Evolutionary conservation across 2,797 vertebrate genomes (phyloP), one percentile per base, ranked within the genome.

Genomic region (Arnoldichthys spilopterus): DNA sequence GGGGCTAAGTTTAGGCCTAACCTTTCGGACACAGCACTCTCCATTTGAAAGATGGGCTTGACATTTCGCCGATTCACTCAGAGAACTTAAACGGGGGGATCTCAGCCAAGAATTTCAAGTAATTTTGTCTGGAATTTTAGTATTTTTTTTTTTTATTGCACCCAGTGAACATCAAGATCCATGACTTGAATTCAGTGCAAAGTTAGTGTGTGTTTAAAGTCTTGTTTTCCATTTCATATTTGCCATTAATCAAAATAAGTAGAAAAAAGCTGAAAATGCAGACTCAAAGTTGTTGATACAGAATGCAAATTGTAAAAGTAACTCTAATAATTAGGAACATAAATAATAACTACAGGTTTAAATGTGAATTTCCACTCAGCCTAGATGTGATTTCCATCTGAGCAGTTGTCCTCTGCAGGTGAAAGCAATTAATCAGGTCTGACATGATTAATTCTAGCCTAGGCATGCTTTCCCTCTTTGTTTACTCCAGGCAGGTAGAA

Each of bases 401-500:
- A 67, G 34, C 58, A 30, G 71, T 68, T 20, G 28, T 68, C 53
- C 43, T 84, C 59, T 63, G 58, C 37, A 47, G 82, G 86, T 86
- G 79, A 87, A 83, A 76, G 71, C 77, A 73, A 88, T 87, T 92
- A 90, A 93, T 93, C 82, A 56, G 69, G 37, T 2, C 4, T 86
- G 85, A 88, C 76, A 56, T 86, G 86, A 92, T 92, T 89, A 85
- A 90, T 93, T 90, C 85, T 80, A 88, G 78, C 79, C 53, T 43
- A n/a, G 20, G 81, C 77, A 72, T 81, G 88, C 80, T 84, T 47
- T 85, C 82, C 77, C 88, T 79, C 85, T 85, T 85, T 88, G 82
- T 89, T 85, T 87, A 79, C 85, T 83, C 77, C 73, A 81, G 22
- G 64, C 69, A 72, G 54, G 51, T 66, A 22, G 73, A 32, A 30